phyloP scores from a whole-genome alignment of 2,797 vertebrate genomes.

The Coccyzus lansbergi region DNA sequence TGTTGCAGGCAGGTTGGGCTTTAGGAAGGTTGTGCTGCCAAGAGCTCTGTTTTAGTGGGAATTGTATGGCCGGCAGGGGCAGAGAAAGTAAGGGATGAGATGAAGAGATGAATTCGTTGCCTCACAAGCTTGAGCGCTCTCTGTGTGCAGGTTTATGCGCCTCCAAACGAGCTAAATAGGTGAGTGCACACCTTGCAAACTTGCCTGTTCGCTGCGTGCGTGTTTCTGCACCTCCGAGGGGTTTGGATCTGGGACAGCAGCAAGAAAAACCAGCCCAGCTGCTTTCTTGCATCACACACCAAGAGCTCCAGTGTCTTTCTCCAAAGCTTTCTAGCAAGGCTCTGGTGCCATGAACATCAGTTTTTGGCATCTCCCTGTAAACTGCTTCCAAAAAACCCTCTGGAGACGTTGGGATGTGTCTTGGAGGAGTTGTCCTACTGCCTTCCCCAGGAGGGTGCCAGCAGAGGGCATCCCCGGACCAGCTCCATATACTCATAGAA shows the following conservation, averaged over 20 bases:
- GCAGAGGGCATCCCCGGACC: background rate
- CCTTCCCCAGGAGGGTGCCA: background rate
- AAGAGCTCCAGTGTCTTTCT: fast-evolving
- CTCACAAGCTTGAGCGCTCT: too few relatives aligned
- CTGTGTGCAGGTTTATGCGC: too few relatives aligned
- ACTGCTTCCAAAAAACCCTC: background rate
- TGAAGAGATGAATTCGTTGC: too few relatives aligned
- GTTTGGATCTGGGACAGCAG: background rate
- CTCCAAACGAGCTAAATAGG: background rate
- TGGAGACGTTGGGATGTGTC: background rate
- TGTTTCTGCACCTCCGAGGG: background rate
- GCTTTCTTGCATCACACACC: fast-evolving
- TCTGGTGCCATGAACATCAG: fast-evolving
- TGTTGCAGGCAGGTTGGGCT: background rate
- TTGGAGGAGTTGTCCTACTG: background rate
- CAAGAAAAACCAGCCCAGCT: background rate
- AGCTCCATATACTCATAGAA: too few relatives aligned
- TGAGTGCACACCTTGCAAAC: too few relatives aligned
- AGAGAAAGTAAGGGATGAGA: background rate
- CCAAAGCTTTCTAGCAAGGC: background rate
- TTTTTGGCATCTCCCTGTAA: background rate
- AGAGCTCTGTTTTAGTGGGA: background rate
- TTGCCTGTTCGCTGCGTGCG: too few relatives aligned
- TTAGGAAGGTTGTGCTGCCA: background rate
- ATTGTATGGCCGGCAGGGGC: background rate